Base-by-base conservation (phyloP, 53 echinoderm and acorn worm genomes). In the Mesocentrotus franciscanus region DNA sequence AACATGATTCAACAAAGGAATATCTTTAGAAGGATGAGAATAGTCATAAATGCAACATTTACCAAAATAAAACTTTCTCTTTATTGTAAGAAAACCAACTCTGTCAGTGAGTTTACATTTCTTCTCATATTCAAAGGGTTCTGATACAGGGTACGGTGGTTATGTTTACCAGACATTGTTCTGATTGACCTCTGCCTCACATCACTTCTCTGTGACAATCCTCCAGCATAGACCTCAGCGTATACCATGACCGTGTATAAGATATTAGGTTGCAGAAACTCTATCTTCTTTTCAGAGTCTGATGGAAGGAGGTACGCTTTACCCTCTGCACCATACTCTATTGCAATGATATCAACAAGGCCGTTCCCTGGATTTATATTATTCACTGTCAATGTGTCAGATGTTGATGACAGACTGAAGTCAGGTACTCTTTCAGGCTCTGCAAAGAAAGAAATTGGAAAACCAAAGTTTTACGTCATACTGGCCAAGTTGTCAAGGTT, bases 311-410 rank as follows among this genome's bases (percentile, higher is more conserved):
- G 20, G 33, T 64, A 92, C 10, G 8, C 68, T 13, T 8, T 71
- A 12, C 64, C 92, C 71, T 61, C 36, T 0, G 42, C 20, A 9
- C 92, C 92, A 68, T 92, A 92, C 18, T 92, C 92, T 61, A 92
- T 92, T 13, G 16, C 32, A 68, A 64, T 61, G 14, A 92, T 35
- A 36, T 92, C 92, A 39, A 36, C 60, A 18, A 9, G 20, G 9
- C 34, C 42, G 24, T 32, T 17, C 56, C 24, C 56, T 8, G 39
- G 71, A 92, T 16, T 5, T 24, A 42, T 39, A 17, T 36, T 32
- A 26, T 17, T 11, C 9, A 92, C 18, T 24, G 42, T 64, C 17
- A 92, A 24, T 32, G 92, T 70, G 68, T 92, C 71, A 12, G 1
- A 4, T 10, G 92, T 92, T 1, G 8, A 0, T 0, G 36, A 1